Evolutionary conservation across 2,113 vertebrate species (phyloP).

Genomic region (Sula dactylatra): DNA sequence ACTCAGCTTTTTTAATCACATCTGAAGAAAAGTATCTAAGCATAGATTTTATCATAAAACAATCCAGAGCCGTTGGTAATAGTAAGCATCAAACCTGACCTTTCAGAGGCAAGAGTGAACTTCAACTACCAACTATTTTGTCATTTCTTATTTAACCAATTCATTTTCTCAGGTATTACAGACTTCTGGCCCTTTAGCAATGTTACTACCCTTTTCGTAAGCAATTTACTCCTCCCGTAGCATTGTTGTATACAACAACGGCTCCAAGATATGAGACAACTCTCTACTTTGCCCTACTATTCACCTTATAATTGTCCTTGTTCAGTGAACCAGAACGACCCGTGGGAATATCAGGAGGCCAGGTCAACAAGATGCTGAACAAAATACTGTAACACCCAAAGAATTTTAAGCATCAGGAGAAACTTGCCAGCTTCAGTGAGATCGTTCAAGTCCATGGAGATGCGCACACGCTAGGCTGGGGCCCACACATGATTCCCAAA

Average conservation of each 20-base stretch:
- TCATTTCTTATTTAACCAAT: neutral
- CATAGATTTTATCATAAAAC: neutral
- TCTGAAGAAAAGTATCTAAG: neutral
- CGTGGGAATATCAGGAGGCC: neutral
- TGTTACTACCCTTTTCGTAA: neutral
- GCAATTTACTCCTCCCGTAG: neutral
- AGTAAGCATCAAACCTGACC: neutral
- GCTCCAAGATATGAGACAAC: neutral
- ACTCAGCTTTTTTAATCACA: neutral
- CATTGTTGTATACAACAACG: neutral
- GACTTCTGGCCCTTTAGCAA: neutral
- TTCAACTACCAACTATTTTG: neutral
- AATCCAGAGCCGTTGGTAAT: neutral
- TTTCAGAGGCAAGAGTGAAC: neutral
- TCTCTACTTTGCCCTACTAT: neutral
- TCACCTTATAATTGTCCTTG: neutral
- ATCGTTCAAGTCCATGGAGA: neutral
- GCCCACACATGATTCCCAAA: neutral
- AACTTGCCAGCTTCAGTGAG: neutral
- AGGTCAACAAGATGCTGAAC: neutral
- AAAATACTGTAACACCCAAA: neutral
- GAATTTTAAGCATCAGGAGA: neutral
- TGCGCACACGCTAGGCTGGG: accelerated
- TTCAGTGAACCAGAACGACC: neutral
- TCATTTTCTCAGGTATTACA: neutral